A percentile compares a stretch with the other conserved stretches of the same genome.
These are phyloP conservation scores for Spodoptera littoralis DNA, from an alignment of 2,888 invertebrate species.

Conservation along the genomic window DNA sequence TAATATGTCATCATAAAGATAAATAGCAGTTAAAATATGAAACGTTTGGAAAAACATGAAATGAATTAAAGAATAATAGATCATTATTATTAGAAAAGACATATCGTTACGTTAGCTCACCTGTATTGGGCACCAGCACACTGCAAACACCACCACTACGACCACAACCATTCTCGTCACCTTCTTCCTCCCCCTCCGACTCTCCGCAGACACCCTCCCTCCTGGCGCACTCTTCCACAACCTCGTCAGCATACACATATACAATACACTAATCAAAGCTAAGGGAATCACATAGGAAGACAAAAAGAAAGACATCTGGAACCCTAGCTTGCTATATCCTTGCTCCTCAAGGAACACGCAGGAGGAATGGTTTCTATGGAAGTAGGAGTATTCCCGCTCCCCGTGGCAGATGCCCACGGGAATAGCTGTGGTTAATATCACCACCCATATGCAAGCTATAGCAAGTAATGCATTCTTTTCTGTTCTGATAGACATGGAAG, in stretches of 20 bases:
- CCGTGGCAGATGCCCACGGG: constrained; percentile 94
- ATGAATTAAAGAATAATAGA: neutral
- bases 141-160: constrained; percentile 96
- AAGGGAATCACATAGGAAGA: constrained; percentile 97
- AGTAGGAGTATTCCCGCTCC: constrained; percentile 91
- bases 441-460: constrained; percentile 93
- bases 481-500: constrained; percentile 95
- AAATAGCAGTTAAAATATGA: neutral
- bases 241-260: constrained; percentile 96
- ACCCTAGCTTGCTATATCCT: constrained; percentile 89
- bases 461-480: constrained; percentile 94
- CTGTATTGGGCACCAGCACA: constrained; percentile 98
- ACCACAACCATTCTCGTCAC: constrained; percentile 97
- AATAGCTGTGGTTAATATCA: constrained; percentile 93
- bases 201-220: constrained; percentile 94
- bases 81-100: no score
- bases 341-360: constrained; percentile 91
- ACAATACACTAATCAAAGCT: constrained; percentile 95
- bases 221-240: constrained; percentile 95
- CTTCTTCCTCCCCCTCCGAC: constrained; percentile 94
- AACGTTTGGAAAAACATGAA: neutral
- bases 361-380: constrained; percentile 90
- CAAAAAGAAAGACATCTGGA: constrained; percentile 95
- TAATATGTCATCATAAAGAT: neutral
- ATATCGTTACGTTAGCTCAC: constrained; percentile 78